Evolutionary conservation across 2,113 vertebrate species (phyloP).

Genomic region (Myodes glareolus): DNA sequence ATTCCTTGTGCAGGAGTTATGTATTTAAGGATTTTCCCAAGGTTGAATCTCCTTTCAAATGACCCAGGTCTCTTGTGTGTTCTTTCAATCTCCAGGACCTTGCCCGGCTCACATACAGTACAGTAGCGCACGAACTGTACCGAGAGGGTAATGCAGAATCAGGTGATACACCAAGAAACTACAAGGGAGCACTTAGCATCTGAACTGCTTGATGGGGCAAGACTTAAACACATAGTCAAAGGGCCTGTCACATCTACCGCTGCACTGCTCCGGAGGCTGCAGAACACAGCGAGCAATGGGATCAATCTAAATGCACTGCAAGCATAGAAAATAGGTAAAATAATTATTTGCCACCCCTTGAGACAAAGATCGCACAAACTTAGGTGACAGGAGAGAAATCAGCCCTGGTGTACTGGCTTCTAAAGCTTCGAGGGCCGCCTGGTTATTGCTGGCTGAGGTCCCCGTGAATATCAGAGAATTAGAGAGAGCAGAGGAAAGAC

Average conservation of each 20-base stretch:
- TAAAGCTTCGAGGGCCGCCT: not conserved
- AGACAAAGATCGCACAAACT: not conserved
- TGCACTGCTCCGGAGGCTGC: not conserved
- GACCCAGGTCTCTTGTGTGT: too few relatives aligned
- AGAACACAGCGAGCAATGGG: too few relatives aligned
- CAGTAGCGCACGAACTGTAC: too few relatives aligned
- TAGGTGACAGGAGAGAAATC: not conserved
- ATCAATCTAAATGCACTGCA: not conserved
- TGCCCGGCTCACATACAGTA: too few relatives aligned
- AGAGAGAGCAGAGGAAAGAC: not conserved
- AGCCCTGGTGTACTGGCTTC: not conserved
- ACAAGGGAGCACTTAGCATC: too few relatives aligned
- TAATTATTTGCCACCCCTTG: not conserved
- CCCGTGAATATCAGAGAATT: not conserved
- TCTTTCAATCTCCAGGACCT: too few relatives aligned
- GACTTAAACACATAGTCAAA: not conserved
- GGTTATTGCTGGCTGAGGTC: not conserved
- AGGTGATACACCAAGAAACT: not conserved
- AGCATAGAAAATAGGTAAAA: not conserved
- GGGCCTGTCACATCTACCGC: not conserved
- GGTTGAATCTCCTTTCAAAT: too few relatives aligned
- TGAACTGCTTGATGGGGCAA: not conserved
- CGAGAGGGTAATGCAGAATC: too few relatives aligned
- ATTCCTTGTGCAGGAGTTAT: too few relatives aligned
- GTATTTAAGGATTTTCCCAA: too few relatives aligned